Evolutionary conservation across 2,113 vertebrate species (phyloP).

Genomic region (Bufo bufo): DNA sequence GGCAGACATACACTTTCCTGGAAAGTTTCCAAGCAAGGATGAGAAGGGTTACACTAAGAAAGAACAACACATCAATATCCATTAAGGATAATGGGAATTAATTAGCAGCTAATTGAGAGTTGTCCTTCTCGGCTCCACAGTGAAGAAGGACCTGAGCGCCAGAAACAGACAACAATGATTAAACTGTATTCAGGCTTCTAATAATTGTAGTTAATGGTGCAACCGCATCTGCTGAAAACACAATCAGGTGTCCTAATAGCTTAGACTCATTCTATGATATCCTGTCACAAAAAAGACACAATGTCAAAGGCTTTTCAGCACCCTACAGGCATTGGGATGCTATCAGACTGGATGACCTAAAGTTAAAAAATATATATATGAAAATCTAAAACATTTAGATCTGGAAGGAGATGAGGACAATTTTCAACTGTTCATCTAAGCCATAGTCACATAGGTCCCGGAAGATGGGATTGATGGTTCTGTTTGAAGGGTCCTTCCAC

Average conservation of each 20-base stretch:
- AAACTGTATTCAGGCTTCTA: not conserved
- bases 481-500: not conserved
- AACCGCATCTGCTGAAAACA: not conserved
- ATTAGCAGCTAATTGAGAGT: not conserved
- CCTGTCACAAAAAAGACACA: not conserved
- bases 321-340: not conserved
- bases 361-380: too few relatives aligned
- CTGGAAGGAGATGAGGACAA: too few relatives aligned
- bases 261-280: not conserved
- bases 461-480: not conserved
- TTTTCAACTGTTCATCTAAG: too few relatives aligned
- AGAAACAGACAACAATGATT: not conserved
- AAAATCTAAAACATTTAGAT: too few relatives aligned
- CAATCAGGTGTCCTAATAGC: not conserved
- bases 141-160: not conserved
- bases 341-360: not conserved
- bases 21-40: not conserved
- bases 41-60: not conserved
- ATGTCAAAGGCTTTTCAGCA: not conserved
- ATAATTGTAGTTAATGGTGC: not conserved
- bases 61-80: conserved; percentile 20
- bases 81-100: conserved; percentile 9
- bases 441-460: not conserved
- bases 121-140: not conserved
- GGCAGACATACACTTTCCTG: not conserved